phyloP scores from a whole-genome alignment of 2,797 vertebrate species.

The Aeoliscus strigatus region DNA sequence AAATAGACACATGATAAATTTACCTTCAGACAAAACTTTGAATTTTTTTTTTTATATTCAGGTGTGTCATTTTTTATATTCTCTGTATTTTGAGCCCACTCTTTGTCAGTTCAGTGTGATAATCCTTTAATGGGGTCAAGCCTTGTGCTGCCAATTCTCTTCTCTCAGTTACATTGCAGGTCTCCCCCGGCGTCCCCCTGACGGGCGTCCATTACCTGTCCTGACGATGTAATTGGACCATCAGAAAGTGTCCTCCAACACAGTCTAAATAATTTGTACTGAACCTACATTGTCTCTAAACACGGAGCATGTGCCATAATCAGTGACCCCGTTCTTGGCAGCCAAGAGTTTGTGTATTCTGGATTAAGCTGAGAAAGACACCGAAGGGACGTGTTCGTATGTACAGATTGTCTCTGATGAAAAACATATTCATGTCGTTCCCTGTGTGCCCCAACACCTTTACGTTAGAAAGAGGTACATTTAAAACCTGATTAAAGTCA shows the following conservation, averaged over 20 bases:
- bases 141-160: constrained; percentile 3
- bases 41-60: constrained; percentile 19
- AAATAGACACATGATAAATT: too few species aligned
- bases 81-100: constrained; percentile 1
- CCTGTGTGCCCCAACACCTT: constrained; percentile 3
- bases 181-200: background rate
- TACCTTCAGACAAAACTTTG: background rate
- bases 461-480: background rate
- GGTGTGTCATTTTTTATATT: constrained; percentile 7
- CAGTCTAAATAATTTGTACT: constrained; percentile 17
- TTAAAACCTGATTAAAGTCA: background rate
- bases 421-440: constrained; percentile 2
- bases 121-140: constrained; percentile 2
- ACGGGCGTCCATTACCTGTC: constrained; percentile 10
- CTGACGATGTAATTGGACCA: constrained; percentile 5
- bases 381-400: constrained; percentile 14
- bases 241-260: constrained; percentile 22
- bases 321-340: constrained; percentile 20
- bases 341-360: constrained; percentile 4
- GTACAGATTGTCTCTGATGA: constrained; percentile 21
- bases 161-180: constrained; percentile 1
- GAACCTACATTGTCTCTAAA: constrained; percentile 14
- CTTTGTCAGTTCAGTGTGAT: background rate
- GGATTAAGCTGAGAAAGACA: constrained; percentile 27
- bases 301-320: constrained; percentile 10